Evolutionary conservation across 2,113 vertebrate genomes (phyloP).

Genomic region (western clawed frog (Xenopus tropicalis)): DNA sequence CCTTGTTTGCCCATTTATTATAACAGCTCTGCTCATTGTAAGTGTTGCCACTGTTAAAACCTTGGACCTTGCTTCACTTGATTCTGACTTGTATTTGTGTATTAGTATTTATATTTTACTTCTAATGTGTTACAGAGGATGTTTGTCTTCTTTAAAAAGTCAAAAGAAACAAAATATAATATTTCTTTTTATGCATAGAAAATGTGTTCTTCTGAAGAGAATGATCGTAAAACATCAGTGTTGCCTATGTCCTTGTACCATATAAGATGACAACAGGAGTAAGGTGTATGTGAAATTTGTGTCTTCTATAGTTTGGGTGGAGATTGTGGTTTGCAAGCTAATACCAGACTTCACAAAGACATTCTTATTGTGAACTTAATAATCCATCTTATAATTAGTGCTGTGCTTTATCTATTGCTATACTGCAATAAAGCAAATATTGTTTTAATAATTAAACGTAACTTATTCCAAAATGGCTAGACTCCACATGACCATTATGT

Average conservation of each 20-base stretch:
- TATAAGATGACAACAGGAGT: background rate
- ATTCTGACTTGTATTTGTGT: too few species aligned
- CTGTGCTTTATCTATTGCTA: conserved; percentile 47
- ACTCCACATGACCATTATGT: conserved; percentile 46
- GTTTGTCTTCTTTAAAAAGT: too few species aligned
- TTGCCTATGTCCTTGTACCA: background rate
- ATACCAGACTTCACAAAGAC: conserved; percentile 57
- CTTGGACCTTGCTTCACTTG: too few species aligned
- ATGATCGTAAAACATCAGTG: too few species aligned
- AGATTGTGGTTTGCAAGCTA: conserved; percentile 52
- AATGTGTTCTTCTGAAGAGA: too few species aligned
- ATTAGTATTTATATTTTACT: too few species aligned
- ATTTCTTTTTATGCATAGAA: too few species aligned
- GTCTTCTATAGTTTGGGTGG: conserved; percentile 53
- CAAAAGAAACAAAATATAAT: too few species aligned
- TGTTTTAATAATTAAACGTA: conserved; percentile 45
- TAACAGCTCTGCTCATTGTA: too few species aligned
- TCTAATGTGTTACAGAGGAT: too few species aligned
- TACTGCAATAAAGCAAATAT: conserved; percentile 45
- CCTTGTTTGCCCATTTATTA: too few species aligned
- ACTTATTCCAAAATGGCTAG: conserved; percentile 49
- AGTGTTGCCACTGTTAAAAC: too few species aligned
- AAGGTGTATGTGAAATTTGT: conserved; percentile 33
- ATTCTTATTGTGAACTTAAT: conserved; percentile 50
- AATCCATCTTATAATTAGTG: conserved; percentile 49